Base-by-base conservation (phyloP, 2,113 vertebrate species). In the Gila orcuttii region DNA sequence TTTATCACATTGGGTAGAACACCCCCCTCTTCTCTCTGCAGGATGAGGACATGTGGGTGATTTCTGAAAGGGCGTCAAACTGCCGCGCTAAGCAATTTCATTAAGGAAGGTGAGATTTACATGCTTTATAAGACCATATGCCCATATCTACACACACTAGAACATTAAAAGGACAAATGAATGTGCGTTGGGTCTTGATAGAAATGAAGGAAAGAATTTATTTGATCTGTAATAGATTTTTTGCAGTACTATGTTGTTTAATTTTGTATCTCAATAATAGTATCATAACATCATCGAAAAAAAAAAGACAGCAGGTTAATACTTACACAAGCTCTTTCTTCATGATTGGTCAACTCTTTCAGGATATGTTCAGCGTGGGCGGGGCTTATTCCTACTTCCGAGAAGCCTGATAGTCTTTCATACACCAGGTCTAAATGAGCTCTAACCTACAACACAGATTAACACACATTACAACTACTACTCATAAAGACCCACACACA, bases 371-470 rank as follows among this genome's bases (percentile, higher is more conserved):
- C 95, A 15, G 93, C 96, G 0, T 99, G 97, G 0, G 96, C 95
- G 17, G 93, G 95, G 91, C 97, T 98, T 92, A 98, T 97, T 87
- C 97, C 98, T 7, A 98, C 93, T 25, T 98, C 97, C 0, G 95
- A 95, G 91, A 98, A 96, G 87, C 93, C 80, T 4, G 89, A 88
- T 19, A 97, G 91, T 87, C 96, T 97, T 89, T 98, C 97, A 3
- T 92, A 95, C 81, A 94, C 91, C 36, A 92, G 86, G 73, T 97
- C 96, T 92, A 99, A 90, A 88, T 95, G 88, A 76, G 93, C 91
- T 89, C 96, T 96, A 85, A 97, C 93, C 98, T 99, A 93, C 76
- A 93, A 92, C 0, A 86, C 86, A 68, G 83, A 60, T 45, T 25
- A 81, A 64, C 45, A 64, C 45, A 68, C 47, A 25, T 79, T 25